Percentiles rank a stretch among this genome's conserved stretches.
Evolutionary conservation across 2,888 invertebrate species (phyloP).

Genomic region (Himalopsyche japonica): DNA sequence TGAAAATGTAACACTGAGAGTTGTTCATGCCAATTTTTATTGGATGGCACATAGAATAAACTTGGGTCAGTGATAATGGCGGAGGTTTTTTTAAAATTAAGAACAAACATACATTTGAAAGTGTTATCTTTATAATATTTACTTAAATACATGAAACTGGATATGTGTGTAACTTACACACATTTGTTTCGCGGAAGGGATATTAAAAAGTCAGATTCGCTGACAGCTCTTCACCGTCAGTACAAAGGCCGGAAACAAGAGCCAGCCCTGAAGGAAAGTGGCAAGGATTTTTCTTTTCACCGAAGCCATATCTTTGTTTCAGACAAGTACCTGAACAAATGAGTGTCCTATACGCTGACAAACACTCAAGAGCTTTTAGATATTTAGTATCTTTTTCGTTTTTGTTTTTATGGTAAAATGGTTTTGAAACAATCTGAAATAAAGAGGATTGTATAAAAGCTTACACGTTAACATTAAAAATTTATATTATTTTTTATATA

Average conservation of each 20-base stretch:
- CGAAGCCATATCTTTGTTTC: conserved; percentile 31
- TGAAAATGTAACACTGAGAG: no score
- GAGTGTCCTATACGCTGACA: background rate
- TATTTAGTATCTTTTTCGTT: background rate
- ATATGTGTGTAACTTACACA: background rate
- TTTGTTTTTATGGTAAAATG: no score
- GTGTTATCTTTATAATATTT: background rate
- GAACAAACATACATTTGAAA: no score
- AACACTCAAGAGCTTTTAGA: background rate
- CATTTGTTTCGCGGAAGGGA: background rate
- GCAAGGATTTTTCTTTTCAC: conserved; percentile 9
- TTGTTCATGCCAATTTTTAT: no score
- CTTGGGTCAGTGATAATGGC: no score
- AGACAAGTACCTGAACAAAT: background rate
- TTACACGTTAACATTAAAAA: no score
- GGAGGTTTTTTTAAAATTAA: no score
- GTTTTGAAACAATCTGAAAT: no score
- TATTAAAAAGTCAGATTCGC: conserved; percentile 29
- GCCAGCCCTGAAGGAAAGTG: conserved; percentile 3
- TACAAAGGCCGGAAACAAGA: conserved; percentile 11
- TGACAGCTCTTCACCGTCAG: conserved; percentile 15
- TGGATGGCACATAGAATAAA: no score
- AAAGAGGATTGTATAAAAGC: no score
- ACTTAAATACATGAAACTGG: background rate
- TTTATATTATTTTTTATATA: no score